Base-by-base conservation (phyloP, 1,140 invertebrate species). In the Steinernema feltiae region DNA sequence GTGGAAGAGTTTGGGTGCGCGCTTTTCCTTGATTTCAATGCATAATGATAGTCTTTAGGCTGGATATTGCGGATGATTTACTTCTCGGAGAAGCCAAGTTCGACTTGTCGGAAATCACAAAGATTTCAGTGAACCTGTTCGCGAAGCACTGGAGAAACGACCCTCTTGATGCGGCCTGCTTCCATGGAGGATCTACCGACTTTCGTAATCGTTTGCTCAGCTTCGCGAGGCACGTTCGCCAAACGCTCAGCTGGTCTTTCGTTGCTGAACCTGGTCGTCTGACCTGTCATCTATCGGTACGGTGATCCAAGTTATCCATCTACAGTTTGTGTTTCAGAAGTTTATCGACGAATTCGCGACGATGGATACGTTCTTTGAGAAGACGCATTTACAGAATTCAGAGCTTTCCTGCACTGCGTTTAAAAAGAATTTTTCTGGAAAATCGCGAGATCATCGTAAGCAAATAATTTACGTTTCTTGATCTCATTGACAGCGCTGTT, bases 201-300 rank as follows among this genome's bases (percentile, higher is more conserved):
- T n/a, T n/a, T n/a, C n/a, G n/a, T n/a, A n/a, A 41, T 41, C 7
- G 18, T 41, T 41, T 41, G 7, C 7, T 18, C 35, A 41, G 7
- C 35, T 41, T 41, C 18, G 35, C 7, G 18, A 41, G 35, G 35
- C 35, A 18, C 35, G 18, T 41, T 7, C 35, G 35, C 7, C 35
- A 18, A 7, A 41, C 18, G 35, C 35, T 82, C 30, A 32, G 69
- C 15, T 84, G 79, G 76, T 84, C 82, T 15, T 71, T 85, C 18
- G 70, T 85, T 1, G 74, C 83, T n/a, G 82, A 85, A 32, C 83
- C 84, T 1, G 83, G 83, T 30, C 78, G 77, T 18, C 74, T 83
- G 35, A 74, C 80, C 27, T 81, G 80, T 3, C 82, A 84, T 76
- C 73, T 83, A 21, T 76, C 80, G 31, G 81, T 82, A 63, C 24